A percentile compares a stretch with the other conserved stretches of the same genome.
Evolutionary conservation across 2,797 vertebrate species (phyloP).

Genomic region (Melanogrammus aeglefinus): DNA sequence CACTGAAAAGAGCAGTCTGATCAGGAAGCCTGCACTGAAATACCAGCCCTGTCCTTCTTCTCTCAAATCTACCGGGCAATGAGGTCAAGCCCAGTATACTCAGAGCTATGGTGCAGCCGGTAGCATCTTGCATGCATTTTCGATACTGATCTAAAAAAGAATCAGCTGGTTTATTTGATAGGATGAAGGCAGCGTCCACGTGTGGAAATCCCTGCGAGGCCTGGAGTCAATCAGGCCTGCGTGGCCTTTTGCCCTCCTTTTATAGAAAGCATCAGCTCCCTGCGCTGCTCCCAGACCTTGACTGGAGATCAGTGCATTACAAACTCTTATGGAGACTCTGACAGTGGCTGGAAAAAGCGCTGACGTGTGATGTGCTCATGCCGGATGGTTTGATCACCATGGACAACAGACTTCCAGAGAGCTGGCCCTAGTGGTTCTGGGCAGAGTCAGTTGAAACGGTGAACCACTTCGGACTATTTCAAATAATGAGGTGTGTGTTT

Average conservation of each 20-base stretch:
- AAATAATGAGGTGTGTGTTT: conserved; percentile 11
- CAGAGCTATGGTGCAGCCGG: neutral
- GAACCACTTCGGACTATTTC: conserved; percentile 23
- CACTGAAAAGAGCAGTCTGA: conserved; percentile 23
- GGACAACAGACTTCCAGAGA: conserved; percentile 19
- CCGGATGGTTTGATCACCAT: conserved; percentile 25
- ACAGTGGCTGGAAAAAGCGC: conserved; percentile 43
- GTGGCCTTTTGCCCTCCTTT: conserved; percentile 46
- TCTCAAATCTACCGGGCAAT: conserved; percentile 44
- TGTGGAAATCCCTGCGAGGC: conserved; percentile 55
- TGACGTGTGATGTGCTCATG: conserved; percentile 39
- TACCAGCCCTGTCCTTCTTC: conserved; percentile 27
- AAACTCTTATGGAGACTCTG: conserved; percentile 44
- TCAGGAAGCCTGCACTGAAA: conserved; percentile 26
- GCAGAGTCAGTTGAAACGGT: conserved; percentile 15
- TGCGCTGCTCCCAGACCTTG: conserved; percentile 36
- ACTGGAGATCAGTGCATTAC: conserved; percentile 40
- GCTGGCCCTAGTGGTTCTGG: conserved; percentile 21
- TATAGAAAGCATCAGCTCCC: conserved; percentile 44
- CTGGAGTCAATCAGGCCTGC: conserved; percentile 60
- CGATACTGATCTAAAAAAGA: conserved; percentile 32
- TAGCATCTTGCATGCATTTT: conserved; percentile 20
- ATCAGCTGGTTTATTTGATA: conserved; percentile 7
- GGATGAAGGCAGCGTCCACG: conserved; percentile 40
- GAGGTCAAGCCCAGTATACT: conserved; percentile 15